Evolutionary conservation across 2,888 invertebrate species (phyloP).

Genomic region (Pristionchus japonicus): DNA sequence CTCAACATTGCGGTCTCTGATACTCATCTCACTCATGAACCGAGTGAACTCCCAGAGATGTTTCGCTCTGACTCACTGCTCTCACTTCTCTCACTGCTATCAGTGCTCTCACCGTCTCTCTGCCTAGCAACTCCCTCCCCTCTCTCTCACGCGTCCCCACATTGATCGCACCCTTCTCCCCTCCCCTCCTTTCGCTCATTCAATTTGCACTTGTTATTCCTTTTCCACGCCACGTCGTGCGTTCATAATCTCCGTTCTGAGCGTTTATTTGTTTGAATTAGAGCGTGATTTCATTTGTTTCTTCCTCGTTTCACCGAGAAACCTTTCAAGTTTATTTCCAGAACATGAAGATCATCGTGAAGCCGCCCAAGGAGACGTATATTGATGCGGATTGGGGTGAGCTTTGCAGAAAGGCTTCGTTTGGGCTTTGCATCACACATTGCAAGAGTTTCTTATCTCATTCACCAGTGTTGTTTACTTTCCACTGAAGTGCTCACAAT

Average conservation of each 20-base stretch:
- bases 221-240: neutral
- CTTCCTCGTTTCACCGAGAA: neutral
- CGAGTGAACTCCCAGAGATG: neutral
- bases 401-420: too few species aligned
- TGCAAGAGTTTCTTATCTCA: too few species aligned
- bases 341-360: neutral
- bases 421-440: too few species aligned
- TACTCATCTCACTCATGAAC: neutral
- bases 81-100: too few species aligned
- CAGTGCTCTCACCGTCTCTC: neutral
- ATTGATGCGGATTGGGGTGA: neutral
- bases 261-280: neutral
- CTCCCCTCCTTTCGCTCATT: neutral
- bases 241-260: too few species aligned
- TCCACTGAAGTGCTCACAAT: too few species aligned
- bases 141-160: neutral
- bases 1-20: neutral
- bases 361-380: neutral
- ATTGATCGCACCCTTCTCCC: neutral
- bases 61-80: neutral
- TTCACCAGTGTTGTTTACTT: too few species aligned
- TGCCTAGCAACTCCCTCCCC: neutral
- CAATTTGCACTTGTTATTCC: neutral
- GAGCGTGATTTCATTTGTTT: neutral
- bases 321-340: neutral